Evolutionary conservation across 2,888 invertebrate species (phyloP).

Genomic region (Synanthedon myopaeformis): DNA sequence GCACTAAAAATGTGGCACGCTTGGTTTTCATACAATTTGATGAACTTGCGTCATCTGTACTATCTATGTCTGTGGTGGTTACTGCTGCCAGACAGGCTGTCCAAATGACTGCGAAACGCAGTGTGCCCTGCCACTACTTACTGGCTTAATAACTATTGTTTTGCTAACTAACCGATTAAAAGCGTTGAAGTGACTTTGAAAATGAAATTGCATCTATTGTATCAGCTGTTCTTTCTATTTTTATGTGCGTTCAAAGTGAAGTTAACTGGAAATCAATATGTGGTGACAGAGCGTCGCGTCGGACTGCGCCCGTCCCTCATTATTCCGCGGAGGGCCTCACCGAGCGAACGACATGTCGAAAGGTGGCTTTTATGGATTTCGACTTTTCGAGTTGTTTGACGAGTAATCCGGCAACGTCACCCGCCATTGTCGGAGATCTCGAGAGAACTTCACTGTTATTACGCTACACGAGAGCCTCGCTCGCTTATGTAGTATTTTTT

Average conservation of each 20-base stretch:
- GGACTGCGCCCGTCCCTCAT: conserved; percentile 7
- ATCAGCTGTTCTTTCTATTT: neutral
- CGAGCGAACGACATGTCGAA: conserved; percentile 21
- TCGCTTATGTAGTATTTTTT: conserved; percentile 13
- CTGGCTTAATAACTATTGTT: no score
- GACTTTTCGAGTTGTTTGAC: conserved; percentile 47
- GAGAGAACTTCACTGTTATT: conserved; percentile 37
- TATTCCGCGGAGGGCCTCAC: conserved; percentile 4
- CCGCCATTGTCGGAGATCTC: conserved; percentile 28
- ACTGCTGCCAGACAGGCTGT: no score
- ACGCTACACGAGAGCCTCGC: conserved; percentile 26
- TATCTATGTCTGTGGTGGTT: no score
- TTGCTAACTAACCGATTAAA: no score
- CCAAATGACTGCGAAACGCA: no score
- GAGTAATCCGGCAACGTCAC: conserved; percentile 38
- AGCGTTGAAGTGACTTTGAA: no score
- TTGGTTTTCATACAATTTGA: no score
- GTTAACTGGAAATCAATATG: conserved; percentile 27
- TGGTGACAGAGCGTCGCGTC: conserved; percentile 18
- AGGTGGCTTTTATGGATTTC: conserved; percentile 46
- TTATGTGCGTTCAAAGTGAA: neutral
- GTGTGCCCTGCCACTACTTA: no score
- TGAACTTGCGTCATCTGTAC: no score
- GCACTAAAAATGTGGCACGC: no score
- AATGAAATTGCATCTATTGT: neutral